Percentiles rank a stretch among this genome's conserved stretches.
phyloP scores from a whole-genome alignment of 2,888 invertebrate species.

The Parnassius orleans region DNA sequence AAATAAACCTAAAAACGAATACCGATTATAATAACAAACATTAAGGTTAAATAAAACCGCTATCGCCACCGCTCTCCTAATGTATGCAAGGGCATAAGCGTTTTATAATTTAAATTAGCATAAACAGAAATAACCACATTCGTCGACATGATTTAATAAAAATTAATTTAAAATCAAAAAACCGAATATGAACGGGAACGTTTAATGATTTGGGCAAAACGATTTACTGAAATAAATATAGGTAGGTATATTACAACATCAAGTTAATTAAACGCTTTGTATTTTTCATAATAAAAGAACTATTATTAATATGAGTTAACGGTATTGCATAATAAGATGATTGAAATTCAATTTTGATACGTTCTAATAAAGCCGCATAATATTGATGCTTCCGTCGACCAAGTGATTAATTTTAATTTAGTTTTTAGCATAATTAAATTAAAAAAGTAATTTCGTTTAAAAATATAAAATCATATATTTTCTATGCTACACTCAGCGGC shows the following conservation, averaged over 20 bases:
- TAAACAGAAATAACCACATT: constrained; percentile 25
- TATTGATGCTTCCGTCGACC: background rate
- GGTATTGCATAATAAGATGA: background rate
- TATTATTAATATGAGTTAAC: background rate
- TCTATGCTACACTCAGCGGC: no score
- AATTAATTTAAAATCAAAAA: constrained; percentile 17
- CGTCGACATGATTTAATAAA: constrained; percentile 23
- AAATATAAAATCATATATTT: no score
- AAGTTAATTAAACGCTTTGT: constrained; percentile 19
- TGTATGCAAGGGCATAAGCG: background rate
- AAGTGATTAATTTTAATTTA: background rate
- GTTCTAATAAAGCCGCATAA: background rate
- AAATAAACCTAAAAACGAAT: no score
- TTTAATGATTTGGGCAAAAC: background rate
- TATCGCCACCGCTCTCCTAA: constrained; percentile 8
- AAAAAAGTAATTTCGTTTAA: background rate
- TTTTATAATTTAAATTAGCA: constrained; percentile 27
- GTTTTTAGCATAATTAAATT: background rate
- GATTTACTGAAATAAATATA: constrained; percentile 5
- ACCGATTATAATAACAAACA: no score
- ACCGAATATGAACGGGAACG: constrained; percentile 6
- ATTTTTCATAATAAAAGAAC: background rate
- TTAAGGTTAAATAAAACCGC: background rate
- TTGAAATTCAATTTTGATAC: background rate
- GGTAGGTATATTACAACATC: constrained; percentile 1